Percentiles rank a stretch among this genome's conserved stretches.
Conservation (phyloP, 2,888 invertebrate genomes). For the Melanotus villosus region DNA sequence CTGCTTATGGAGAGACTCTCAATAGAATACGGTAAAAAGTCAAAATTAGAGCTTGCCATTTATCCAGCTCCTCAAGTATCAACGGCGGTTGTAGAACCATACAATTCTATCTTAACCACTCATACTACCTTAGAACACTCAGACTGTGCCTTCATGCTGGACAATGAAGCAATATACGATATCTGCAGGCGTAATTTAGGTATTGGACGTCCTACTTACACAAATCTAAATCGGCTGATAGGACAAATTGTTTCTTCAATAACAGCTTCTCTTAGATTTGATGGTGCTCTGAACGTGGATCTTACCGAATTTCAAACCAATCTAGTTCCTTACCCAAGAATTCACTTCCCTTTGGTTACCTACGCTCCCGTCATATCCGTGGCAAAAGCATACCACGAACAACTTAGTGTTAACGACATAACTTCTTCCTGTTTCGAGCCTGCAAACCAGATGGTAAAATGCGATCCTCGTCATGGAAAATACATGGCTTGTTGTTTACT, state of each 20-base stretch:
- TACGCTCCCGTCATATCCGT: slow-evolving; percentile 74
- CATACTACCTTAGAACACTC: slow-evolving; percentile 75
- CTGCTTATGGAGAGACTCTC: slow-evolving; percentile 85
- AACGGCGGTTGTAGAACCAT: slow-evolving; percentile 72
- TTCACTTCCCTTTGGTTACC: slow-evolving; percentile 73
- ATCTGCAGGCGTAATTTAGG: slow-evolving; percentile 60
- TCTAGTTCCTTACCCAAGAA: slow-evolving; percentile 69
- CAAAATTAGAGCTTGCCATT: slow-evolving; percentile 63
- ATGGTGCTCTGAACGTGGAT: slow-evolving; percentile 74
- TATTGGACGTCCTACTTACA: slow-evolving; percentile 75
- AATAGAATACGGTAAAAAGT: slow-evolving; percentile 25
- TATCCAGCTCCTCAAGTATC: slow-evolving; percentile 84
- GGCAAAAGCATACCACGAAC: slow-evolving; percentile 73
- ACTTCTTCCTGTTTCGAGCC: slow-evolving; percentile 76
- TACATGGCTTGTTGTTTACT: slow-evolving; percentile 75
- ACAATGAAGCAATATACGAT: slow-evolving; percentile 83
- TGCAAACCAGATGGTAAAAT: slow-evolving; percentile 71
- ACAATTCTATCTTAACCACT: slow-evolving; percentile 76
- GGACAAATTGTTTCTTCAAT: slow-evolving; percentile 73
- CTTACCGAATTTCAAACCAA: slow-evolving; percentile 75
- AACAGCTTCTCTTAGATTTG: slow-evolving; percentile 74
- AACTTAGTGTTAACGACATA: slow-evolving; percentile 63
- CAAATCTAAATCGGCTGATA: slow-evolving; percentile 75
- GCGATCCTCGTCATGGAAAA: too few relatives aligned
- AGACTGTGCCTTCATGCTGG: slow-evolving; percentile 78